A percentile compares a stretch with the other conserved stretches of the same genome.
phyloP scores from a whole-genome alignment of 2,113 vertebrate genomes.

The Chloebia gouldiae region DNA sequence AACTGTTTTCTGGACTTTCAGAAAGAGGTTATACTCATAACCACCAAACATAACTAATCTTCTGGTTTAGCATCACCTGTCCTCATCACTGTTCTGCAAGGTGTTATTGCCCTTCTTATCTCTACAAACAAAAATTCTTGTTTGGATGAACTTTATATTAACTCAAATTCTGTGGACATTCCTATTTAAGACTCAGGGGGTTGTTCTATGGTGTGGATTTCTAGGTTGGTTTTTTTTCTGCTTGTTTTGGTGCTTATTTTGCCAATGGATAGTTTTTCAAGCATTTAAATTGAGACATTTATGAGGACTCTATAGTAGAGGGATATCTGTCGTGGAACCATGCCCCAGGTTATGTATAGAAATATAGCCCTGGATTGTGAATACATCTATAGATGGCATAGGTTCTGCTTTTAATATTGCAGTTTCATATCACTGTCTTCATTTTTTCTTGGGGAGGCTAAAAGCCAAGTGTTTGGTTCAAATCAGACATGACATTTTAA shows the following conservation, averaged over 20 bases:
- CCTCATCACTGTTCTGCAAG: neutral
- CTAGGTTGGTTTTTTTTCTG: no score
- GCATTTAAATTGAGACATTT: neutral
- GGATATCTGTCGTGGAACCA: neutral
- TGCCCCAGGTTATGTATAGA: neutral
- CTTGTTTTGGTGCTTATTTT: neutral
- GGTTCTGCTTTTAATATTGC: neutral
- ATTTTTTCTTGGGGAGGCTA: neutral
- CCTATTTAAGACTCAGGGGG: neutral
- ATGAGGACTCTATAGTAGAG: neutral
- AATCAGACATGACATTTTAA: neutral
- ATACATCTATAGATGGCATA: neutral
- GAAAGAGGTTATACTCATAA: neutral
- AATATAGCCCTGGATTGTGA: neutral
- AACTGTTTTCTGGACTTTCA: neutral
- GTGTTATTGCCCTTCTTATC: neutral
- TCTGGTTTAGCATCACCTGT: neutral
- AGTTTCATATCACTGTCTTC: neutral
- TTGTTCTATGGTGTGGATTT: fast-evolving
- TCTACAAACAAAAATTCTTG: neutral
- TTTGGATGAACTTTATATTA: neutral
- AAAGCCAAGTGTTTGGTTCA: conserved; percentile 35
- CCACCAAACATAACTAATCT: neutral
- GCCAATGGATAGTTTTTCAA: neutral
- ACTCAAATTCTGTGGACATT: neutral